These are phyloP conservation scores for Henricia sp. DNA, from an alignment of 53 echinoderm and acorn worm species.

Conservation along the genomic window DNA sequence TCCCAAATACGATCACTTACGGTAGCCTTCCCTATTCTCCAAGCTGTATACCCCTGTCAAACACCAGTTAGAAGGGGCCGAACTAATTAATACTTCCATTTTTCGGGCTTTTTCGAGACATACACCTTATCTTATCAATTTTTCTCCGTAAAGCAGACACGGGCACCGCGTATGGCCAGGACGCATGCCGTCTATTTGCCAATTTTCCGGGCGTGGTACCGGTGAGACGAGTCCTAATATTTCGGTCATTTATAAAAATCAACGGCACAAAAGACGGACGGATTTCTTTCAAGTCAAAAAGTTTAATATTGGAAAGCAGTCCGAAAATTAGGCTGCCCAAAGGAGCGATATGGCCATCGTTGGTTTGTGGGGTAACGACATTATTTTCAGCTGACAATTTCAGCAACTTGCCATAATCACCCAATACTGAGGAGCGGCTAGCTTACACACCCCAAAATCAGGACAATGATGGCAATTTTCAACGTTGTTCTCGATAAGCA, in stretches of 20 bases:
- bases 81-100: constrained; percentile 47
- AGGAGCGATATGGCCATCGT: too few relatives aligned
- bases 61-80: constrained; percentile 36
- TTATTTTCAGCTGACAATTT: too few relatives aligned
- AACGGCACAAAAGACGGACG: constrained; percentile 31
- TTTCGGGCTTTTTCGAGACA: not conserved
- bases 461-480: too few relatives aligned
- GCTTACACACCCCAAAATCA: too few relatives aligned
- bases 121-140: constrained; percentile 50
- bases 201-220: constrained; percentile 42
- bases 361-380: too few relatives aligned
- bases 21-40: not conserved
- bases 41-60: constrained; percentile 7
- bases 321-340: constrained; percentile 9
- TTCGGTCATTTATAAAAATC: constrained; percentile 59
- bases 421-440: too few relatives aligned
- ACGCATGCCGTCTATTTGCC: constrained; percentile 55
- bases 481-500: too few relatives aligned
- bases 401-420: too few relatives aligned
- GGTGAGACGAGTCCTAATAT: constrained; percentile 33
- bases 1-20: constrained; percentile 39
- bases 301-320: constrained; percentile 29
- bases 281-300: constrained; percentile 4
- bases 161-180: not conserved
- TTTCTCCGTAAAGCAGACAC: not conserved